These are phyloP conservation scores for Calidris pugnax DNA, from an alignment of 2,113 vertebrate genomes.

Conservation along the genomic window DNA sequence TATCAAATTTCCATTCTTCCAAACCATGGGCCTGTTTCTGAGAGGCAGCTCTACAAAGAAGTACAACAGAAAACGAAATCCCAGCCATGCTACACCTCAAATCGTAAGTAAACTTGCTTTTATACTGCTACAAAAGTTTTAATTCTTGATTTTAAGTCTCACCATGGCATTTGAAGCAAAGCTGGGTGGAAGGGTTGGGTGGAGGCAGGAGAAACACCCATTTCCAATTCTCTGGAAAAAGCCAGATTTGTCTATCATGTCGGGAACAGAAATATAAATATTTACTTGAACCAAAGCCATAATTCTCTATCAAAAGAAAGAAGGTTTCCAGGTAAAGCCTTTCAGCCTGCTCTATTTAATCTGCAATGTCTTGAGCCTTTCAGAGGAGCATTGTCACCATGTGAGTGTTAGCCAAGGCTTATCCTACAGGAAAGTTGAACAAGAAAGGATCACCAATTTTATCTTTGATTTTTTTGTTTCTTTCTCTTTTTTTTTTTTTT, in stretches of 20 bases:
- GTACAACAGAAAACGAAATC: background rate
- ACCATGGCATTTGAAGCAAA: background rate
- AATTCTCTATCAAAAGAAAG: background rate
- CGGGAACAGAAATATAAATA: background rate
- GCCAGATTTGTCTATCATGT: background rate
- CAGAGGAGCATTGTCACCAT: background rate
- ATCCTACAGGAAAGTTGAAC: background rate
- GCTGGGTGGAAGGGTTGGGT: background rate
- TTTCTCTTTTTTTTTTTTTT: background rate
- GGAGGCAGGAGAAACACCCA: background rate
- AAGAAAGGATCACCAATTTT: background rate
- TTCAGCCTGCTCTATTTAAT: background rate
- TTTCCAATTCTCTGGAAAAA: background rate
- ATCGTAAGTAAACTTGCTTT: background rate
- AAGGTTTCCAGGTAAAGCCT: background rate
- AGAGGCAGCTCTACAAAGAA: background rate
- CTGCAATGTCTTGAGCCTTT: background rate
- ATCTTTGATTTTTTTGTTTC: background rate
- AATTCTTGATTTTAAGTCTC: background rate
- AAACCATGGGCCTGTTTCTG: fast-evolving
- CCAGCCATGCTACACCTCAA: fast-evolving
- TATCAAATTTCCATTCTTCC: background rate
- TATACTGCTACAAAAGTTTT: background rate
- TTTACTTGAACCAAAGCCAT: background rate
- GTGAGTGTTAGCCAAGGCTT: background rate